A percentile compares a stretch with the other conserved stretches of the same genome.
These are phyloP conservation scores for Protophormia terraenovae DNA, from an alignment of 2,888 invertebrate genomes.

Conservation along the genomic window DNA sequence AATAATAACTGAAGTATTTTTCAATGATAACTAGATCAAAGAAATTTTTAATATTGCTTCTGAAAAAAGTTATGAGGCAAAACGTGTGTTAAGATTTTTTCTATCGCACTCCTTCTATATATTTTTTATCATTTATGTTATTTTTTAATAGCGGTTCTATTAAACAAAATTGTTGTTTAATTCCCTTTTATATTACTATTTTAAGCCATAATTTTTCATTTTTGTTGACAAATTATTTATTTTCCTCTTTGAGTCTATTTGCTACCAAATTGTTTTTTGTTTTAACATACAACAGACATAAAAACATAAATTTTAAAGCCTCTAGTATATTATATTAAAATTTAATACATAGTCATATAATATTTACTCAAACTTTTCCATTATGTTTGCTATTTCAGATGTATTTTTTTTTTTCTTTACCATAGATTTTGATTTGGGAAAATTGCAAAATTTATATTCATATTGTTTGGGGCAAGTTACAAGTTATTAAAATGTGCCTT, in stretches of 20 bases:
- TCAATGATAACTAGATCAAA: too few relatives aligned
- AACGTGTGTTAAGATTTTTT: too few relatives aligned
- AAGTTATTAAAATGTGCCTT: neutral
- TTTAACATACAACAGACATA: neutral
- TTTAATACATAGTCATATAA: neutral
- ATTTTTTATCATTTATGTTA: too few relatives aligned
- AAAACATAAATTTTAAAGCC: neutral
- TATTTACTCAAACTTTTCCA: slow-evolving; percentile 9
- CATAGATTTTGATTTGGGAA: slow-evolving; percentile 7
- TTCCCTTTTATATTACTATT: too few relatives aligned
- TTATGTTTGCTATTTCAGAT: neutral
- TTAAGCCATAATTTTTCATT: too few relatives aligned
- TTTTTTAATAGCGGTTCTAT: too few relatives aligned
- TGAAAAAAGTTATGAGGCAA: too few relatives aligned
- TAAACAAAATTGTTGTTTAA: too few relatives aligned
- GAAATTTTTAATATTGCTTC: too few relatives aligned
- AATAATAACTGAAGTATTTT: too few relatives aligned
- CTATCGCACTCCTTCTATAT: too few relatives aligned
- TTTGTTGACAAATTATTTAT: too few relatives aligned
- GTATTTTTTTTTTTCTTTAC: neutral
- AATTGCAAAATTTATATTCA: neutral
- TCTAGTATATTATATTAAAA: slow-evolving; percentile 3
- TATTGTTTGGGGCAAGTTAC: slow-evolving; percentile 3
- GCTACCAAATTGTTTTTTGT: neutral
- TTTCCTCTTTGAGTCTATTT: neutral